Percentiles rank a stretch among this genome's conserved stretches.
Evolutionary conservation across 2,797 vertebrate species (phyloP).

Genomic region (Enteromius trimaculatus): DNA sequence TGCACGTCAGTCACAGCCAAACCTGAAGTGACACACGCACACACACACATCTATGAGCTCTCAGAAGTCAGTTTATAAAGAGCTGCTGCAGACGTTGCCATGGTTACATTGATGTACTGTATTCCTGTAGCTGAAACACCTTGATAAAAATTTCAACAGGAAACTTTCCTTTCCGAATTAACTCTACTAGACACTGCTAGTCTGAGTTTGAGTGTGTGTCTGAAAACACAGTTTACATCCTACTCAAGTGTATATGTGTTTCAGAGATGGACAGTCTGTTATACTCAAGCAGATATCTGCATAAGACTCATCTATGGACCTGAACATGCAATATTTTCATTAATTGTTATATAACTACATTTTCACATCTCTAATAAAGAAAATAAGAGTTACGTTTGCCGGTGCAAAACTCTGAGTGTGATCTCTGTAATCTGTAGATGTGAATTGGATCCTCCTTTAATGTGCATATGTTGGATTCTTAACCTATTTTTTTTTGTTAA

Average conservation of each 20-base stretch:
- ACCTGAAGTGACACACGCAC: slow-evolving; percentile 11
- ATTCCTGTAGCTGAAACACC: slow-evolving; percentile 38
- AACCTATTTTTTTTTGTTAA: not conserved
- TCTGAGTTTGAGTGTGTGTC: not conserved
- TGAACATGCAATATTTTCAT: not conserved
- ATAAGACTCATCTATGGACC: not conserved
- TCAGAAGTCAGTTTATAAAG: slow-evolving; percentile 50
- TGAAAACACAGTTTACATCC: not conserved
- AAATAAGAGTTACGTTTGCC: not conserved
- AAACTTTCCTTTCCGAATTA: slow-evolving; percentile 19
- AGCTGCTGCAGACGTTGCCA: slow-evolving; percentile 49
- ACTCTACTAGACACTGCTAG: not conserved
- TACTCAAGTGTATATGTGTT: not conserved
- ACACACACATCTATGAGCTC: slow-evolving; percentile 35
- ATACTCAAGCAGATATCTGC: not conserved
- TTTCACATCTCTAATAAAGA: not conserved
- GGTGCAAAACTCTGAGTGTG: not conserved
- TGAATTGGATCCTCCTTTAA: not conserved
- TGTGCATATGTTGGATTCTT: not conserved
- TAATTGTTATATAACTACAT: not conserved
- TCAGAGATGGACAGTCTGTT: not conserved
- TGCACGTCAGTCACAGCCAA: slow-evolving; percentile 2
- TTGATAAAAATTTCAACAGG: slow-evolving; percentile 42
- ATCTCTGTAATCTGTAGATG: not conserved
- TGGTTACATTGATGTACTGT: slow-evolving; percentile 49